A percentile compares a stretch with the other conserved stretches of the same genome.
phyloP scores from a whole-genome alignment of 2,797 vertebrate genomes.

The Tachyglossus aculeatus region DNA sequence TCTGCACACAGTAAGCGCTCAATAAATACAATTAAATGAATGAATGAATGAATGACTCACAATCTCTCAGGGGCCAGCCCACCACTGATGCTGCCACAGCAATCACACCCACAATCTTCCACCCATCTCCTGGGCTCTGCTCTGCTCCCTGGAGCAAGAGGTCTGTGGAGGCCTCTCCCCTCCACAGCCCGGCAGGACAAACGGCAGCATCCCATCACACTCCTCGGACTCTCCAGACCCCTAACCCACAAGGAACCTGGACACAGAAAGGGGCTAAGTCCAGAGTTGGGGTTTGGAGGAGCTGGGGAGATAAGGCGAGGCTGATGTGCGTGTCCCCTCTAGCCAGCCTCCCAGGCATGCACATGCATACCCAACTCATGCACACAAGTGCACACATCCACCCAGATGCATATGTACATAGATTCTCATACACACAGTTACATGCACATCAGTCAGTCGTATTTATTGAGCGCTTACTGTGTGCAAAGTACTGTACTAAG shows the following conservation, averaged over 20 bases:
- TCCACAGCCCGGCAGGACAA: fast-evolving
- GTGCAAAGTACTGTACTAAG: too few species aligned
- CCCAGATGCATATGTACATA: too few species aligned
- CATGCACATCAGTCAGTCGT: too few species aligned
- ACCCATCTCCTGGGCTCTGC: fast-evolving
- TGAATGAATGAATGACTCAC: too few species aligned
- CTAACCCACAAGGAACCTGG: fast-evolving
- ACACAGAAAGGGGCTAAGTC: fast-evolving
- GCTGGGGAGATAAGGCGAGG: neutral
- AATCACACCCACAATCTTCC: too few species aligned
- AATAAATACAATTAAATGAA: too few species aligned
- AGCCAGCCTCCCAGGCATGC: neutral
- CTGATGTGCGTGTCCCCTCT: neutral
- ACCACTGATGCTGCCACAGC: too few species aligned
- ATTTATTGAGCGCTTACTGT: too few species aligned
- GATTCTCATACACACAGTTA: too few species aligned
- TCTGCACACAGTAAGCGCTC: too few species aligned
- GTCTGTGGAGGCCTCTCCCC: fast-evolving
- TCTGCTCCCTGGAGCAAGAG: fast-evolving
- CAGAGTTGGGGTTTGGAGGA: neutral
- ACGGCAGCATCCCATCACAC: neutral
- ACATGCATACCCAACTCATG: neutral
- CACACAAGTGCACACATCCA: too few species aligned
- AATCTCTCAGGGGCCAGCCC: too few species aligned
- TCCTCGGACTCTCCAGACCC: fast-evolving